Evolutionary conservation across 2,797 vertebrate species (phyloP).

Genomic region (Halcyon leucocephala): DNA sequence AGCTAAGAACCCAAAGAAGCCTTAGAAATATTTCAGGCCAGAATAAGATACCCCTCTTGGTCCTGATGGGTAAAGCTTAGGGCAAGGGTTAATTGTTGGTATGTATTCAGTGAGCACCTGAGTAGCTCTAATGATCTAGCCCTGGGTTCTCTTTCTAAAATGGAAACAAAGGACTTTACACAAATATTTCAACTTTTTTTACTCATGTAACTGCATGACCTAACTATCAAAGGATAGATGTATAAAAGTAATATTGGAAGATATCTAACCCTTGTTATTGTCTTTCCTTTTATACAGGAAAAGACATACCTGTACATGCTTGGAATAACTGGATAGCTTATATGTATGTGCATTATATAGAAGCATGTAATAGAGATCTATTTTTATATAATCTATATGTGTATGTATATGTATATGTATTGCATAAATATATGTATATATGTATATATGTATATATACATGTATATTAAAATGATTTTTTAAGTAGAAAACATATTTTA

Average conservation of each 20-base stretch:
- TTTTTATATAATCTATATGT: neutral
- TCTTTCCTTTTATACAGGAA: neutral
- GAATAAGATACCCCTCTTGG: neutral
- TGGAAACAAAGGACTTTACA: neutral
- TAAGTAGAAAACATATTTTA: neutral
- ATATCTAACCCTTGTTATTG: neutral
- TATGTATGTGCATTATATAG: neutral
- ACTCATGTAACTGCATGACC: fast-evolving
- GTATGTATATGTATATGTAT: neutral
- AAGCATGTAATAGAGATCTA: neutral
- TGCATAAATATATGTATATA: no score
- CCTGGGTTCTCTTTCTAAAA: neutral
- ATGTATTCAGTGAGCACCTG: neutral
- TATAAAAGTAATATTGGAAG: neutral
- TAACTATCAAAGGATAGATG: neutral
- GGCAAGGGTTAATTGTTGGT: neutral
- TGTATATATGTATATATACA: neutral
- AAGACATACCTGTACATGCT: neutral
- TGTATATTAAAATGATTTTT: neutral
- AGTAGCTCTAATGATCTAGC: neutral
- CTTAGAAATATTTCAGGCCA: neutral
- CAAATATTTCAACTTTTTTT: neutral
- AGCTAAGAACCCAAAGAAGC: neutral
- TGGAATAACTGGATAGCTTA: neutral
- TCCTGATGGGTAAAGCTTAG: neutral